These are phyloP conservation scores for Hemibagrus wyckioides DNA, from an alignment of 2,113 vertebrate genomes.

Conservation along the genomic window DNA sequence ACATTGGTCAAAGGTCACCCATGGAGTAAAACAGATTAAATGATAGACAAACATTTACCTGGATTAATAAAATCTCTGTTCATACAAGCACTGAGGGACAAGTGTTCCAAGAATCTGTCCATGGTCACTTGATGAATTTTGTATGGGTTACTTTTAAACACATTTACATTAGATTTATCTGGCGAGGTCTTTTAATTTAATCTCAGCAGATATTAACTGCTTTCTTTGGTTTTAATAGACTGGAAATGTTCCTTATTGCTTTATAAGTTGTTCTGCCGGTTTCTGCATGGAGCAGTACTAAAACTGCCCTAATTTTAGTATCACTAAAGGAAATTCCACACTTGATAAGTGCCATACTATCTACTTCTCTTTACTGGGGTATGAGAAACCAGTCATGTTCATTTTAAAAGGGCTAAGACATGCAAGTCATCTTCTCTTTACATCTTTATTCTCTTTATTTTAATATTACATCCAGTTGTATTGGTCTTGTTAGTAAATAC, in stretches of 20 bases:
- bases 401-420: neutral
- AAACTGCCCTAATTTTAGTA: conserved; percentile 50
- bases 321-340: conserved; percentile 29
- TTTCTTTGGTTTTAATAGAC: neutral
- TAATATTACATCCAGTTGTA: neutral
- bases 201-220: neutral
- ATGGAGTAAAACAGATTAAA: conserved; percentile 41
- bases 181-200: neutral
- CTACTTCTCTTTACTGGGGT: neutral
- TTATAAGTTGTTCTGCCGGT: neutral
- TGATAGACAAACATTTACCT: conserved; percentile 50
- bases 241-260: neutral
- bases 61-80: conserved; percentile 37
- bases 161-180: neutral
- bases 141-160: neutral
- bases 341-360: neutral
- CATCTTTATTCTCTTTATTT: too few relatives aligned
- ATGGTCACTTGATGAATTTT: conserved; percentile 19
- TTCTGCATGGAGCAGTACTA: conserved; percentile 60
- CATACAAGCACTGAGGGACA: conserved; percentile 6
- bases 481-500: neutral
- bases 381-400: neutral
- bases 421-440: neutral
- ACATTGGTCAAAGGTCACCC: conserved; percentile 30
- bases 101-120: neutral